A percentile compares a stretch with the other conserved stretches of the same genome.
These are phyloP conservation scores for Lophius americanus DNA, from an alignment of 2,797 vertebrate genomes.

Conservation along the genomic window DNA sequence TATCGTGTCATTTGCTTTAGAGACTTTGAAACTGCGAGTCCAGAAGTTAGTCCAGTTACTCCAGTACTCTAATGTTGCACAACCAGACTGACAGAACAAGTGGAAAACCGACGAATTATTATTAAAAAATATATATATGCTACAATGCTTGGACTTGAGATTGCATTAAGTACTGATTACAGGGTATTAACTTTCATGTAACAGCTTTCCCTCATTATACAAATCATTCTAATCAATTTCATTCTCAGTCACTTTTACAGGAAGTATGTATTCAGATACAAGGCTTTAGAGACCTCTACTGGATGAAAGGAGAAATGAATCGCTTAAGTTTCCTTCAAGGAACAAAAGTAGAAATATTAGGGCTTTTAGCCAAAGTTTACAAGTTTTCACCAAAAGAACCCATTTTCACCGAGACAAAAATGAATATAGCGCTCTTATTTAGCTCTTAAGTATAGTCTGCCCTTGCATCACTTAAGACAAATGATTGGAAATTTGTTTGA, in stretches of 20 bases:
- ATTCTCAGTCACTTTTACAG: background rate
- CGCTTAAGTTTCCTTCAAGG: background rate
- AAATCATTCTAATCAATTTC: constrained; percentile 5
- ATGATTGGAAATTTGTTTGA: background rate
- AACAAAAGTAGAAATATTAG: background rate
- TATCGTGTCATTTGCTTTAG: background rate
- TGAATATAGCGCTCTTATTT: background rate
- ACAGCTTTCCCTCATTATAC: background rate
- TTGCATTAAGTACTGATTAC: background rate
- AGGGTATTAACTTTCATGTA: background rate
- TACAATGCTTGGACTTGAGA: background rate
- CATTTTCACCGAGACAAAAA: background rate
- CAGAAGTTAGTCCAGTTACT: too few relatives aligned
- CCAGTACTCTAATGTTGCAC: constrained; percentile 4
- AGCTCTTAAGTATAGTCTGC: background rate
- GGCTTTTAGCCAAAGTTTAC: background rate
- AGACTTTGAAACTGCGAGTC: too few relatives aligned
- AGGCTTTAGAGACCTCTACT: constrained; percentile 51
- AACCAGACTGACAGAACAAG: constrained; percentile 50
- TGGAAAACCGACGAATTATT: constrained; percentile 4
- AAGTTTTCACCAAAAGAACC: background rate
- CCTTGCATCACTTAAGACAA: background rate
- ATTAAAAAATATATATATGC: background rate
- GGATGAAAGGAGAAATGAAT: constrained; percentile 48
- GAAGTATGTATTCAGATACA: constrained; percentile 15